Evolutionary conservation across 2,888 invertebrate genomes (phyloP), one percentile per base, ranked within the genome.

Genomic region (Catotricha subobsoleta): DNA sequence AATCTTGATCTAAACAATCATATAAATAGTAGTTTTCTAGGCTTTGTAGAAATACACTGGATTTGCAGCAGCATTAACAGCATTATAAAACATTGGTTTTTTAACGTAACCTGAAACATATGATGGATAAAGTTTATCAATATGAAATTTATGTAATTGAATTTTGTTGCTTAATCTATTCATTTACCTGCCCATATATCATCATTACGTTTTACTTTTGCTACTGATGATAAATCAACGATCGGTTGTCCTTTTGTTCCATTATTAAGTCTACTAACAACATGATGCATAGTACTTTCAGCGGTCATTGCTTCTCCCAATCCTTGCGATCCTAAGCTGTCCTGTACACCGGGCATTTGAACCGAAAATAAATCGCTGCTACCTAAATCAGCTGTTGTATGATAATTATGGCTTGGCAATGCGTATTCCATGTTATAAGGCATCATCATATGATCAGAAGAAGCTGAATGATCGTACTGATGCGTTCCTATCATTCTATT

Each of bases 371-470:
- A 54, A 8, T 62, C 61, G 1, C 52, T 54, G 18, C 16, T 16
- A 6, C 34, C 34, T 18, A 40, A 34, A 19, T 40, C 40, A n/a
- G 21, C 23, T 2, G 53, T 51, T 0, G 52, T 54, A 33, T 44
- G 41, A 28, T 21, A 27, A 4, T 38, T 39, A n/a, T 53, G 55
- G 27, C 51, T 45, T 19, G 53, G 49, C 16, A 44, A 43, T 1
- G 56, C 55, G 41, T 59, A 62, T 43, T 62, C 62, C 58, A 62
- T 59, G 42, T 55, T 59, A 25, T 63, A 63, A 21, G 62, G 62
- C 57, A 63, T 59, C 53, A 62, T 56, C 36, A 57, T 59, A 1
- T 59, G 60, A 13, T 46, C 45, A 23, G 43, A n/a, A n/a, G n/a
- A n/a, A n/a, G n/a, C n/a, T n/a, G n/a, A 39, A 25, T 41, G 45